Evolutionary conservation across 2,113 vertebrate genomes (phyloP).

Genomic region (Nothocercus julius): DNA sequence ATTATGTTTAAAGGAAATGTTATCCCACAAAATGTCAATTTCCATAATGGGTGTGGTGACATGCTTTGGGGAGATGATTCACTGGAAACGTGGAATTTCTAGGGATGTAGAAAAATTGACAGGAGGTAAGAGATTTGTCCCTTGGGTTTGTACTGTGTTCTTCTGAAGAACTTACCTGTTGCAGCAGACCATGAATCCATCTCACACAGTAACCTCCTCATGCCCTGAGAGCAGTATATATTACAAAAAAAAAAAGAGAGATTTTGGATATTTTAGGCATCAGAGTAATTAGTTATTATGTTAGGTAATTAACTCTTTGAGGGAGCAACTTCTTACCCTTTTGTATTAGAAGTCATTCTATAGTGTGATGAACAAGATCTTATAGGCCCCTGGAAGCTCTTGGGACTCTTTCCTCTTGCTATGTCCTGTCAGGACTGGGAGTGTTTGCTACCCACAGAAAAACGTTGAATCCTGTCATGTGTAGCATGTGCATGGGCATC

Average conservation of each 20-base stretch:
- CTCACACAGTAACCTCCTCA: conserved; percentile 27
- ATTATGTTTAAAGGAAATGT: conserved; percentile 30
- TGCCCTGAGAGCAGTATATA: background rate
- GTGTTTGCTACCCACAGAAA: conserved; percentile 1
- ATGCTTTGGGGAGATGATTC: background rate
- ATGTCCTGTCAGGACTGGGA: conserved; percentile 5
- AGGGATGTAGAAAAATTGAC: background rate
- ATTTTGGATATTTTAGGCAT: background rate
- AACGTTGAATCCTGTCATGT: conserved; percentile 9
- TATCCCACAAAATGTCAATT: conserved; percentile 1
- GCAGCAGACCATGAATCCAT: background rate
- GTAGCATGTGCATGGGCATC: background rate
- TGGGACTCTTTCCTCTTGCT: background rate
- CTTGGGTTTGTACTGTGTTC: background rate
- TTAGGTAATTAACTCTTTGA: conserved; percentile 7
- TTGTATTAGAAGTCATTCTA: conserved; percentile 27
- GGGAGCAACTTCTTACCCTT: background rate
- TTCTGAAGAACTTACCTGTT: background rate
- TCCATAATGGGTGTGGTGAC: conserved; percentile 2
- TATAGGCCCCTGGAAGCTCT: background rate
- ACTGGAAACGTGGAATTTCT: background rate
- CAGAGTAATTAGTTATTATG: background rate
- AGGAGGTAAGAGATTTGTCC: background rate
- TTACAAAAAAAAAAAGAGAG: background rate
- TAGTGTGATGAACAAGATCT: conserved; percentile 27